A percentile compares a stretch with the other conserved stretches of the same genome.
Evolutionary conservation across 2,113 vertebrate genomes (phyloP).

Genomic region (Mungos mungo): DNA sequence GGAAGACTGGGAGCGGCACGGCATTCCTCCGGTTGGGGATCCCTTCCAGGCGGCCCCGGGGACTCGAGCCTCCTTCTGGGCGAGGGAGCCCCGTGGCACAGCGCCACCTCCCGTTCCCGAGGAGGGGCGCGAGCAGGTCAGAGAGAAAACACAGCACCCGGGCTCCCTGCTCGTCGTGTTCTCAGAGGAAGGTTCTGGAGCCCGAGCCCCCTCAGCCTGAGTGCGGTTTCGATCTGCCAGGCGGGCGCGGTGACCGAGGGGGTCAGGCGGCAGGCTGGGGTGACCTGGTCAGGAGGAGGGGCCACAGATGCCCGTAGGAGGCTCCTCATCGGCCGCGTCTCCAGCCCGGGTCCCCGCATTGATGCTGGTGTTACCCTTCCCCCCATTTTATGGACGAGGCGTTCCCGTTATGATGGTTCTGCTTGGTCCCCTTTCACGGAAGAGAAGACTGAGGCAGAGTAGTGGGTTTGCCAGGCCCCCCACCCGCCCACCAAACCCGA

Average conservation of each 20-base stretch:
- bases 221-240: accelerated
- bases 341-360: accelerated
- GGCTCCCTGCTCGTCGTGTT: accelerated
- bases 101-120: not conserved
- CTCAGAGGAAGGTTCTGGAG: not conserved
- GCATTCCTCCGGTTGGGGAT: not conserved
- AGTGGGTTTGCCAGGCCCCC: accelerated
- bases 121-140: not conserved
- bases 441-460: not conserved
- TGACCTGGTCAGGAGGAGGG: not conserved
- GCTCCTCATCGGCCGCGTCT: accelerated
- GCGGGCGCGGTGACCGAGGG: accelerated
- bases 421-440: not conserved
- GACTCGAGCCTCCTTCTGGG: not conserved
- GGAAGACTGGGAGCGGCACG: not conserved
- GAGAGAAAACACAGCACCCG: accelerated
- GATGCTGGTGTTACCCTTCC: accelerated
- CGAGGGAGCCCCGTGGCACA: not conserved
- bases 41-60: not conserved
- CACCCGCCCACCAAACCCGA: not conserved
- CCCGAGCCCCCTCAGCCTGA: accelerated
- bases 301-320: accelerated
- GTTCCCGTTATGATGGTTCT: accelerated
- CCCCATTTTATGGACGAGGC: not conserved
- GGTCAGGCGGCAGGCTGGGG: accelerated